Evolutionary conservation across 2,888 invertebrate genomes (phyloP), one percentile per base, ranked within the genome.

Genomic region (Orthosia gracilis): DNA sequence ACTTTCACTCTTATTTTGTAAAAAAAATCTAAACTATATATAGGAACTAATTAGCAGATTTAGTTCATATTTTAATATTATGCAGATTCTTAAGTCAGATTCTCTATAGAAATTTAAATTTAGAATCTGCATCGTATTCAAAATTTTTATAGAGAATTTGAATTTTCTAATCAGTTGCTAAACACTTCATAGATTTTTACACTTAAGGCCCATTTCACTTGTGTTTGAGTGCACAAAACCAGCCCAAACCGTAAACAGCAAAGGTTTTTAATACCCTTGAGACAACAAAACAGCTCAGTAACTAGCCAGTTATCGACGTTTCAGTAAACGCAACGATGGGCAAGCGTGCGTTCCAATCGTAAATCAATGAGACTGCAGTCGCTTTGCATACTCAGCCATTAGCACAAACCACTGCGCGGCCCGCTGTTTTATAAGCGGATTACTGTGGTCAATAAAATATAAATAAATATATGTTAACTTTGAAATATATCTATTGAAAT

Each of bases 311-410:
- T 83, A 83, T 79, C 78, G 58, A 73, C 59, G 21, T 70, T 85
- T 71, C 72, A 69, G 59, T 69, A 62, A 69, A 75, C 61, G 59
- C 85, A 78, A 58, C 66, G 77, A 74, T 76, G 73, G 58, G 59
- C 59, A 76, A 76, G 82, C 91, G 90, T 93, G 92, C 88, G 87
- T 87, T 90, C 84, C 84, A 83, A 85, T 88, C 91, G 90, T 94
- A 93, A 93, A 94, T 94, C 94, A 94, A 91, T 89, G 90, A 74
- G 83, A 87, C 85, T 90, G 91, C 92, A 91, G 89, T 90, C 90
- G 90, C 88, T 92, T 92, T 92, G 92, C 92, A 92, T 91, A 89
- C 85, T 87, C 87, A 83, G 88, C 92, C 89, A 91, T 93, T 93
- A 93, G 88, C 92, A 90, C 92, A 91, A 90, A 89, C 90, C 89